Evolutionary conservation across 2,888 invertebrate genomes (phyloP), one percentile per base, ranked within the genome.

Genomic region (Spodoptera exigua): DNA sequence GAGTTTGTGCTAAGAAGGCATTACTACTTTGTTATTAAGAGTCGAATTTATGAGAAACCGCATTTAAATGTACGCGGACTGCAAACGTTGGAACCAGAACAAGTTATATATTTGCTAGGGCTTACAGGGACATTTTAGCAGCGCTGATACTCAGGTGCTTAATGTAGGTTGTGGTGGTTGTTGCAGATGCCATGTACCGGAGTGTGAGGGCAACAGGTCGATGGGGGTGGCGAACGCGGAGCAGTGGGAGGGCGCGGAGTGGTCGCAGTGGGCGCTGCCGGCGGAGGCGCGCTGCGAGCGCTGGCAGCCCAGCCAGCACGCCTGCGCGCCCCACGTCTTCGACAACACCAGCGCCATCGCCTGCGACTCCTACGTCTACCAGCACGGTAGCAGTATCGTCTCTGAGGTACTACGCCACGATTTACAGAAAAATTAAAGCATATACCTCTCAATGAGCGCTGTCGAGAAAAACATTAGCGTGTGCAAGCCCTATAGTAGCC

Each of bases 181-280:
- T 35, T 36, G 0, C 83, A 95, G 95, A 76, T 95, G 95, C 57
- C 83, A 88, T 57, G 88, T 95, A 2, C 92, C 95, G 3, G 95
- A 95, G 75, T 95, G 95, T 78, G 95, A 95, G 64, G 76, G 86
- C 55, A 84, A 86, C 74, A 17, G 69, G 51, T 52, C 79, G 72
- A 34, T 64, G 67, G 72, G 79, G 37, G 73, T 83, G 35, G 70
- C 81, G 54, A 39, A 73, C 10, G 70, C 81, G 9, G 76, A 78
- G 59, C 73, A 74, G 46, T 87, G 81, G 85, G 70, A 65, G 2
- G 86, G 5, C 27, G 27, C 87, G 12, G 70, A 63, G 34, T 90
- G 91, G 92, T 21, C 81, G 11, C 52, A 34, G 36, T 78, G 87
- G 86, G 77, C 93, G 77, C 64, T 89, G 76, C 79, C 84, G 32